A percentile compares a stretch with the other conserved stretches of the same genome.
These are phyloP conservation scores for Sphenopsis melanotis DNA, from an alignment of 2,797 vertebrate species.

Conservation along the genomic window DNA sequence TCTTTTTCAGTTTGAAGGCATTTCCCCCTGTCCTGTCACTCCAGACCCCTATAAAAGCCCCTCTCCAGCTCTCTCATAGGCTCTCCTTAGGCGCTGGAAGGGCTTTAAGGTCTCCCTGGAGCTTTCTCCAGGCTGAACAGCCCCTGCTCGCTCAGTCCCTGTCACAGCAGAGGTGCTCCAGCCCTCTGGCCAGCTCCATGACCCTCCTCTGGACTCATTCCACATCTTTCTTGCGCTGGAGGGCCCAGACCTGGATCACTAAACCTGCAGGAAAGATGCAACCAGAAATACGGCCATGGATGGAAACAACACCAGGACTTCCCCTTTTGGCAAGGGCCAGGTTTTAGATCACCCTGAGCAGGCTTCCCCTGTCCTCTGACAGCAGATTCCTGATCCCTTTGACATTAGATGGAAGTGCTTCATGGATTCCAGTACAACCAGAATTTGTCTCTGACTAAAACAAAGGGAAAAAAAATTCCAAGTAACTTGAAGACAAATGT, in stretches of 20 bases:
- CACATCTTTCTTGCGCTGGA: accelerated
- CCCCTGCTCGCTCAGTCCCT: not conserved
- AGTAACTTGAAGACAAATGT: not conserved
- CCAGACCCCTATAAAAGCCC: not conserved
- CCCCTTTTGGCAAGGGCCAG: not conserved
- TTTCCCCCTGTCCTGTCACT: not conserved
- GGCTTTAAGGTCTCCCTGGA: not conserved
- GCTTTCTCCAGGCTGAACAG: not conserved
- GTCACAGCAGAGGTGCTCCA: not conserved
- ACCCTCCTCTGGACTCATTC: not conserved
- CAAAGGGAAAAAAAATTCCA: not conserved
- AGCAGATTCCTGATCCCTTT: not conserved
- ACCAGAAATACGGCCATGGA: not conserved
- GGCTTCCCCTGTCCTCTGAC: not conserved
- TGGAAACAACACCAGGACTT: not conserved
- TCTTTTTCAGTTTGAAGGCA: not conserved
- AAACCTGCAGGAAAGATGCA: not conserved
- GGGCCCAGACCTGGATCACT: not conserved
- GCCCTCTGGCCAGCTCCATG: not conserved
- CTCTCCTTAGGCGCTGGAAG: not conserved
- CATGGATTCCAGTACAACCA: not conserved
- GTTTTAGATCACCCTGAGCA: not conserved
- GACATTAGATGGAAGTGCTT: not conserved
- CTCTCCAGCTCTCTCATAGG: not conserved
- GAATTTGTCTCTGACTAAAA: not conserved